Evolutionary conservation across 1,140 invertebrate species (phyloP), one percentile per base, ranked within the genome.

Genomic region (Onthophagus taurus): DNA sequence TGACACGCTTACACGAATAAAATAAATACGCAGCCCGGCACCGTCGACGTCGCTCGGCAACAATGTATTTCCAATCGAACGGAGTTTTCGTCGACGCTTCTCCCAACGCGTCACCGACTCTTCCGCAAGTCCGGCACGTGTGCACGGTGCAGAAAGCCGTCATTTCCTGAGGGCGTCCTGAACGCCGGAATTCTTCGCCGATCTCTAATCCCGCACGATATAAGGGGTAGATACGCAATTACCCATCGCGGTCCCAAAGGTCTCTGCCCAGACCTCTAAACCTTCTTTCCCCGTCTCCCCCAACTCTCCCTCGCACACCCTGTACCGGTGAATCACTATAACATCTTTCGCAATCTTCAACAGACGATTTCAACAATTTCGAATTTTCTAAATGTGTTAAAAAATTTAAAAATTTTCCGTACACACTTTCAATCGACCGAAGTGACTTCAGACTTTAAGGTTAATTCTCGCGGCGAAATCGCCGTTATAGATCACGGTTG

Each of bases 401-500:
- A n/a, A n/a, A 2, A 1, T 31, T 4, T 31, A 12, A 4, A 31
- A 11, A 31, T 4, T 11, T 12, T 12, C 7, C n/a, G 31, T 3
- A 2, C 17, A 8, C n/a, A 9, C 17, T 11, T 2, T 12, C 1
- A 16, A 33, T 5, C 11, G 4, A 2, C 11, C 26, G 26, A 29
- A n/a, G 5, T 12, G 26, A 29, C 9, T n/a, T 2, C 2, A 29
- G 2, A 5, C 13, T 29, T 29, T 37, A 37, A 19, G 13, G 36
- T 36, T 45, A 37, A 45, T 46, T 47, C 43, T 43, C 30, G 39
- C 31, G 19, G 11, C 16, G 21, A 53, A 62, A 63, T 61, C 58
- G 61, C 51, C 58, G 59, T 60, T 59, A 60, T 63, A 63, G 58
- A 63, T 63, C 60, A 61, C 60, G 60, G 60, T 61, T 63, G 60